phyloP scores from a whole-genome alignment of 2,888 invertebrate genomes.

The Dyspetes luteomarginatus region DNA sequence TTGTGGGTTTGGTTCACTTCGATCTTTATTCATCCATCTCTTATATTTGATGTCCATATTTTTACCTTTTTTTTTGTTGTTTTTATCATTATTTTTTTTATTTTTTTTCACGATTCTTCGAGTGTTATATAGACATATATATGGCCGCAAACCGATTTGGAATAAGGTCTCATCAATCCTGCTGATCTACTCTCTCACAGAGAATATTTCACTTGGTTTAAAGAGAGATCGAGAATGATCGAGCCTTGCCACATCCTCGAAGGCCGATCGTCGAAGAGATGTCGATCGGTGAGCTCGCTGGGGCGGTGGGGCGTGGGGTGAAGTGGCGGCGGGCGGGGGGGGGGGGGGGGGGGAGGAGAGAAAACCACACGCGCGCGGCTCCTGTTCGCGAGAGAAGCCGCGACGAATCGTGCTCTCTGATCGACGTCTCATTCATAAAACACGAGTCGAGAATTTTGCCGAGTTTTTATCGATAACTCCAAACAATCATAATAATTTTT shows the following conservation, averaged over 20 bases:
- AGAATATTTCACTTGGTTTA: conserved; percentile 16
- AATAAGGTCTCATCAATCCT: conserved; percentile 34
- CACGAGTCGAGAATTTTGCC: conserved; percentile 2
- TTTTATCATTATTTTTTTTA: too few relatives aligned
- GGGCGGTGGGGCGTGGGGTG: too few relatives aligned
- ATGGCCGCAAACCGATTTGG: conserved; percentile 14
- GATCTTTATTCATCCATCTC: conserved; percentile 3
- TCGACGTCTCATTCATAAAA: conserved; percentile 76
- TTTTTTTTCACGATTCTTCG: conserved; percentile 8
- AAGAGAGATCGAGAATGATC: conserved; percentile 58
- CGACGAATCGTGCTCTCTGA: conserved; percentile 71
- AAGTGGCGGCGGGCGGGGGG: too few relatives aligned
- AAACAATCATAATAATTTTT: neutral
- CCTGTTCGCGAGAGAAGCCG: conserved; percentile 64
- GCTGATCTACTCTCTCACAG: conserved; percentile 36
- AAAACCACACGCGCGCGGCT: conserved; percentile 60
- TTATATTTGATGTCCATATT: conserved; percentile 12
- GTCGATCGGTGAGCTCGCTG: conserved; percentile 51
- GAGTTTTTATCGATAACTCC: conserved; percentile 28
- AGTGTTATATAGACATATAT: conserved; percentile 6
- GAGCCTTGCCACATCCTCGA: conserved; percentile 64
- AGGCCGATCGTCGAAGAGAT: conserved; percentile 58
- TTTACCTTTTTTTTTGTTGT: conserved; percentile 2
- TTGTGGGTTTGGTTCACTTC: neutral
- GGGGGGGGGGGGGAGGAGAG: conserved; percentile 18